phyloP scores from a whole-genome alignment of 2,888 invertebrate genomes.

The Drosophila putrida region DNA sequence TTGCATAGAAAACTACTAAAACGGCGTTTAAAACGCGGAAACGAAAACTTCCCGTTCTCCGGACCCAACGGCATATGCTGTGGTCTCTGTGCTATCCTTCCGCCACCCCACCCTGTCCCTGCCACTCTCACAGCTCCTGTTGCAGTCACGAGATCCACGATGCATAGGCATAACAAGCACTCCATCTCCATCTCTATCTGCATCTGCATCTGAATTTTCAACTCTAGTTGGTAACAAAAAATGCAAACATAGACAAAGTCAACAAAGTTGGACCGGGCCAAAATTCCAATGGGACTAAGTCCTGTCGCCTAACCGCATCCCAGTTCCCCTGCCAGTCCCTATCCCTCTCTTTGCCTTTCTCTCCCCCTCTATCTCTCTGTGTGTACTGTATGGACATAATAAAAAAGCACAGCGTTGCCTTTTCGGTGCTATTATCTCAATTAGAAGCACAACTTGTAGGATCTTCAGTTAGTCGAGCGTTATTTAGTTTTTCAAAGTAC shows the following conservation, averaged over 20 bases:
- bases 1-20: slow-evolving; percentile 67
- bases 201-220: not conserved
- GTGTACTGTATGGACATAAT: not conserved
- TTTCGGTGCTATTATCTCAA: slow-evolving; percentile 41
- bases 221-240: slow-evolving; percentile 38
- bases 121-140: not conserved
- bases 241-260: slow-evolving; percentile 75
- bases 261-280: slow-evolving; percentile 59
- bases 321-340: not conserved
- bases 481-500: too few relatives aligned
- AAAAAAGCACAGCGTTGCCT: slow-evolving; percentile 19
- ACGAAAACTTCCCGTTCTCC: slow-evolving; percentile 45
- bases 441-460: slow-evolving; percentile 46
- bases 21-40: slow-evolving; percentile 73
- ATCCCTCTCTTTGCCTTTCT: not conserved
- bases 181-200: slow-evolving; percentile 5
- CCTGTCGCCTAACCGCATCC: not conserved
- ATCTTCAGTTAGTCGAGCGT: slow-evolving; percentile 2
- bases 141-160: slow-evolving; percentile 5
- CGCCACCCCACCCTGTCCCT: not conserved
- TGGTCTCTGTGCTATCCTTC: slow-evolving; percentile 19
- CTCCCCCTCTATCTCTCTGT: not conserved
- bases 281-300: not conserved
- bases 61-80: slow-evolving; percentile 40
- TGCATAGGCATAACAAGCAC: slow-evolving; percentile 18